phyloP scores from a whole-genome alignment of 2,797 vertebrate genomes.

The Erethizon dorsatum region DNA sequence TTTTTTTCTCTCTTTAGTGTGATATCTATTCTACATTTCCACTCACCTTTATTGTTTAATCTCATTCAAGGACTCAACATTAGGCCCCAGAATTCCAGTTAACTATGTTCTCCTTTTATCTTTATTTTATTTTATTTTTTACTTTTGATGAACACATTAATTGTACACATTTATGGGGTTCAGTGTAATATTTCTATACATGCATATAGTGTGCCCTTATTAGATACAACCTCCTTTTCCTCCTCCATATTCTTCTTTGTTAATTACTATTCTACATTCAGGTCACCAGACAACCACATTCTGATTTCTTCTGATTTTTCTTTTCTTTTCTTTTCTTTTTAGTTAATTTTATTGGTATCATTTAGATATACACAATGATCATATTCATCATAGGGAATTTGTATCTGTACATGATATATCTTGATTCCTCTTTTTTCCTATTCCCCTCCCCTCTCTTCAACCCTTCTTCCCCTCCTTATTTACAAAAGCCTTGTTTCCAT shows the following conservation, averaged over 20 bases:
- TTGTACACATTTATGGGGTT: neutral
- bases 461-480: neutral
- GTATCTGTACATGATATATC: neutral
- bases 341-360: neutral
- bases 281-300: neutral
- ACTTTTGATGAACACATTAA: neutral
- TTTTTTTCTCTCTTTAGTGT: slow-evolving; percentile 6
- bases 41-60: slow-evolving; percentile 19
- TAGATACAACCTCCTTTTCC: neutral
- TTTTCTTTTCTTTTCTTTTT: neutral
- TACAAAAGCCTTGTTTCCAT: neutral
- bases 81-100: neutral
- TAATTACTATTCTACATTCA: neutral
- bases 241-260: neutral
- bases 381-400: neutral
- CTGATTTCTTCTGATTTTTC: neutral
- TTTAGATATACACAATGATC: neutral
- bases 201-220: neutral
- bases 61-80: neutral
- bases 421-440: neutral
- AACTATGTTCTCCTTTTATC: neutral
- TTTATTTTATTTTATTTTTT: slow-evolving; percentile 20
- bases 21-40: neutral
- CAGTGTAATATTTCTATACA: neutral
- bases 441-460: neutral